A percentile compares a stretch with the other conserved stretches of the same genome.
These are phyloP conservation scores for Macroramphosus scolopax DNA, from an alignment of 2,797 vertebrate species.

Conservation along the genomic window DNA sequence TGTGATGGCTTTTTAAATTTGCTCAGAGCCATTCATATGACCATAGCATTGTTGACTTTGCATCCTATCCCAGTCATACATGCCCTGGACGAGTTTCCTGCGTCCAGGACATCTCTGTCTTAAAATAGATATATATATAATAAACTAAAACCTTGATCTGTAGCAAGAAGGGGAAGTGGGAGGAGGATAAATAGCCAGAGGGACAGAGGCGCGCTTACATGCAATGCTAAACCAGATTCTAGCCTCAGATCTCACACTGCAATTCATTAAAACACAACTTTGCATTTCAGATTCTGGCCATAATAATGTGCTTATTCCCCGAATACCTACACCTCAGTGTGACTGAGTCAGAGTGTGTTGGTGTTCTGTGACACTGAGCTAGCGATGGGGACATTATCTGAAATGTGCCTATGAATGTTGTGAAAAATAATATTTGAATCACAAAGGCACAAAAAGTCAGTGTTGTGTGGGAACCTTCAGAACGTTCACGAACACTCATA, in stretches of 20 bases:
- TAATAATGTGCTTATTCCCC: conserved; percentile 10
- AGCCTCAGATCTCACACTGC: conserved; percentile 9
- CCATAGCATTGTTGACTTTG: no score
- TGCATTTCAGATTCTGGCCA: conserved; percentile 6
- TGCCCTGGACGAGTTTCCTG: not conserved
- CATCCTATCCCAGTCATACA: no score
- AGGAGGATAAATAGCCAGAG: conserved; percentile 1
- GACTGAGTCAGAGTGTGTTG: conserved; percentile 33
- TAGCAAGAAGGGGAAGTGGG: not conserved
- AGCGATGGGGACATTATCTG: conserved; percentile 1
- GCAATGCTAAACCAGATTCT: conserved; percentile 12
- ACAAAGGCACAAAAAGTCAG: not conserved
- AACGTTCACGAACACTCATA: no score
- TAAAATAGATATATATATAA: conserved; percentile 10
- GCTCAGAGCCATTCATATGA: no score
- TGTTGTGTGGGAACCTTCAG: no score
- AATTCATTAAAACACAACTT: not conserved
- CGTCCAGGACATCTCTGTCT: conserved; percentile 1
- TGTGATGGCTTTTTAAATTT: no score
- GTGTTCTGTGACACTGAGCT: conserved; percentile 22
- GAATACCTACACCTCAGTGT: conserved; percentile 4
- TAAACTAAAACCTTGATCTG: conserved; percentile 6
- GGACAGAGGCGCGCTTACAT: conserved; percentile 13
- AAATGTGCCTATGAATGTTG: conserved; percentile 11
- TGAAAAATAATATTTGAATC: conserved; percentile 14